Evolutionary conservation across 2,113 vertebrate genomes (phyloP), one percentile per base, ranked within the genome.

Genomic region (Oncorhynchus masou): DNA sequence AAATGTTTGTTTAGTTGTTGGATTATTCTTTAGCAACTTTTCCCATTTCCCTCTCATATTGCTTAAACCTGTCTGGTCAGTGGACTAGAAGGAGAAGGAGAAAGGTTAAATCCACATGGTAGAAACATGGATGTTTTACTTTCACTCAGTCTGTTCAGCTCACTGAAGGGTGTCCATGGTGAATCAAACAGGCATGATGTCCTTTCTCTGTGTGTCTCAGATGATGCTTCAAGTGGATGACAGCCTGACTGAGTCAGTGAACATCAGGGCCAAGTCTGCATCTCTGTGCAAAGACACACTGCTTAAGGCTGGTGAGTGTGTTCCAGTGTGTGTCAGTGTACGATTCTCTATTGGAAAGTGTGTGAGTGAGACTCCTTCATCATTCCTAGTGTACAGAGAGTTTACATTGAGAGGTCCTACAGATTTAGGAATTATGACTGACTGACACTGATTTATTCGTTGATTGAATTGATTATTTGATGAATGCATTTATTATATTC

Each of bases 161-260:
- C 60, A 48, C 5, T 16, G 51, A 54, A 54, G 16, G 51, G 16
- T 54, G 3, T 39, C 34, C 15, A 16, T 3, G 51, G 0, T 15
- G 51, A 54, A 54, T 73, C 48, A n/a, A n/a, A 24, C 20, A 13
- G 4, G 2, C 6, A 16, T 27, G 11, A 71, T 22, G 34, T 39
- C 15, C 7, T 51, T 16, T 51, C 80, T 4, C 67, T 51, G 0
- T 66, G 34, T 82, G 65, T 22, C 81, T 83, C 82, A 99, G 98
- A 99, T 95, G 92, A 95, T 99, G 62, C 92, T 99, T 68, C 95
- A 97, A 0, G 97, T 99, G 65, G 98, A 99, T 74, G 97, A 98
- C 91, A 99, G 97, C 85, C 90, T 99, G 90, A 98, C 97, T 1
- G 96, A 97, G 88, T 96, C 97, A 2, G 86, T 95, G 91, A 94